phyloP scores from a whole-genome alignment of 2,113 vertebrate species.

The Cynocephalus volans region DNA sequence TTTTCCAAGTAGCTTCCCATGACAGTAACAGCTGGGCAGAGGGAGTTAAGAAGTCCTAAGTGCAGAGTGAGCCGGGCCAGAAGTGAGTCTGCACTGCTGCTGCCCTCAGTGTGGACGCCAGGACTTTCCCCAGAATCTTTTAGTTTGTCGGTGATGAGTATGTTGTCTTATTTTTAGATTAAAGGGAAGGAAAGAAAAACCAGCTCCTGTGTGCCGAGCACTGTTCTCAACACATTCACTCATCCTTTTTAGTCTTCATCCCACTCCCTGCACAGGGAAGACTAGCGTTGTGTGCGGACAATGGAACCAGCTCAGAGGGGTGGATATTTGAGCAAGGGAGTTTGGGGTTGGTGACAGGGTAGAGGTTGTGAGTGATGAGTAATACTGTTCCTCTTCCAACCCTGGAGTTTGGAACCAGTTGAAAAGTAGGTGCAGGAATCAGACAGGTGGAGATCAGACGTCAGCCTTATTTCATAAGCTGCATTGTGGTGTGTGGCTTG shows the following conservation, averaged over 20 bases:
- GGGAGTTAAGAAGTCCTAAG: too few species aligned
- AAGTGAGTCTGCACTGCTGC: neutral
- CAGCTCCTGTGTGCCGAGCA: rapidly evolving
- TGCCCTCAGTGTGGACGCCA: neutral
- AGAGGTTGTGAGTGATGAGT: neutral
- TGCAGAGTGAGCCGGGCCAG: neutral
- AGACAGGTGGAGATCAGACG: neutral
- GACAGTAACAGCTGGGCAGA: neutral
- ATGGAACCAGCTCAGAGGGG: neutral
- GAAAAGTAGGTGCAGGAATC: neutral
- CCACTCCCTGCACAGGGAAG: neutral
- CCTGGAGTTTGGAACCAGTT: neutral
- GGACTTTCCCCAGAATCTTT: neutral
- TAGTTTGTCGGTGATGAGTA: neutral
- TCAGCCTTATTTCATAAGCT: neutral
- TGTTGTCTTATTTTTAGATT: neutral
- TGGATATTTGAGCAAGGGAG: too few species aligned
- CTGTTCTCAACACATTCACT: neutral
- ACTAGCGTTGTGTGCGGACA: too few species aligned
- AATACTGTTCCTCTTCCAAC: neutral
- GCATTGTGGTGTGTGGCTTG: neutral
- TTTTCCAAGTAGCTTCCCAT: neutral
- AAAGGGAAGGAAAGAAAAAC: neutral
- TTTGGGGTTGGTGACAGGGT: too few species aligned
- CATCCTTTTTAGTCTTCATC: neutral